Percentiles rank a stretch among this genome's conserved stretches.
These are phyloP conservation scores for Scaptomyza montana DNA, from an alignment of 1,140 invertebrate species.

Conservation along the genomic window DNA sequence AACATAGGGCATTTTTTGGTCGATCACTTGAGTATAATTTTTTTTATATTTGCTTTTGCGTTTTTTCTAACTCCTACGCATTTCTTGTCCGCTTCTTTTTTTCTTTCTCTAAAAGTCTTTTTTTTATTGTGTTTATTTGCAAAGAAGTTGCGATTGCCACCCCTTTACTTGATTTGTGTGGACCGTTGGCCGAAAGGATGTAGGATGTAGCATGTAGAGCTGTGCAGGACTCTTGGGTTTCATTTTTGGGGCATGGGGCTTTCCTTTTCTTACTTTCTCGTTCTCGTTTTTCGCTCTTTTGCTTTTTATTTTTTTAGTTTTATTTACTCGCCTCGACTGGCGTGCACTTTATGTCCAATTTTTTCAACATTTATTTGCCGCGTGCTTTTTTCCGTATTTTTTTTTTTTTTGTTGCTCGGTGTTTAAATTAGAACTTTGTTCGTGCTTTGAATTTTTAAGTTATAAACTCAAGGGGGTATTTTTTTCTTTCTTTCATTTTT, in stretches of 20 bases:
- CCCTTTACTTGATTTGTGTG: slow-evolving; percentile 65
- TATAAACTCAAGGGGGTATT: slow-evolving; percentile 81
- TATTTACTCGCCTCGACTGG: slow-evolving; percentile 53
- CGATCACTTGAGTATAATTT: background rate
- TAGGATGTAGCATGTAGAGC: background rate
- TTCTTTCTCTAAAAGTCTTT: background rate
- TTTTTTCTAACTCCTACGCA: background rate
- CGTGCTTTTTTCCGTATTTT: slow-evolving; percentile 23
- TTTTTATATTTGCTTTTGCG: background rate
- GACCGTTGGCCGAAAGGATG: slow-evolving; percentile 45
- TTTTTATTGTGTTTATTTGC: slow-evolving; percentile 18
- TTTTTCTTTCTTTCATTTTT: slow-evolving; percentile 34
- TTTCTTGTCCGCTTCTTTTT: slow-evolving; percentile 17
- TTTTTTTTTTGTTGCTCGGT: slow-evolving; percentile 44
- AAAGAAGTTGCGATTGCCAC: slow-evolving; percentile 57
- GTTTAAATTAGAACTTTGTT: slow-evolving; percentile 82
- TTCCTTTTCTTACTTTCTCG: slow-evolving; percentile 13
- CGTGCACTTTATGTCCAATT: slow-evolving; percentile 60
- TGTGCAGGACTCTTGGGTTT: slow-evolving; percentile 5
- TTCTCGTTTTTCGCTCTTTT: background rate
- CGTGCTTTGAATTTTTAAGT: slow-evolving; percentile 82
- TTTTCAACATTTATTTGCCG: slow-evolving; percentile 44
- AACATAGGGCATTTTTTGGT: background rate
- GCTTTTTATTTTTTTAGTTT: slow-evolving; percentile 32
- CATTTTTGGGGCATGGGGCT: background rate